Conservation (phyloP, 2,113 vertebrate species). For the Tachysurus fulvidraco region DNA sequence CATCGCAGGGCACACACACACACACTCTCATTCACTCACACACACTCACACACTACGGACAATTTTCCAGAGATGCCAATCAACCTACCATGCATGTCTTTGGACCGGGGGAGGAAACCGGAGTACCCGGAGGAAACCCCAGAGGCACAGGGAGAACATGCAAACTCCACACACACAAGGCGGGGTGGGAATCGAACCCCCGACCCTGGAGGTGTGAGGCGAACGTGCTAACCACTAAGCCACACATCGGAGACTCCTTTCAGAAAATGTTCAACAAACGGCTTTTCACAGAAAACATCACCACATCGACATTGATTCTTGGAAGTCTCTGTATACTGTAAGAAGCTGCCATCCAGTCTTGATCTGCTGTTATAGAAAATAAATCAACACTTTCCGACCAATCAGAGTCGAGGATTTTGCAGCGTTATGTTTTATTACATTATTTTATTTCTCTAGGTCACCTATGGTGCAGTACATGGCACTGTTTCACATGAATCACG, state of each 20-base stretch:
- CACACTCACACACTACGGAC: too few relatives aligned
- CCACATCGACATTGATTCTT: neutral
- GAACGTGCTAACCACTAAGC: too few relatives aligned
- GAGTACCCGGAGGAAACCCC: too few relatives aligned
- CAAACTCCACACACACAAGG: too few relatives aligned
- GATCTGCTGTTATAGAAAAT: neutral
- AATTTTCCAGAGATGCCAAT: too few relatives aligned
- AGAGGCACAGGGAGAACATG: too few relatives aligned
- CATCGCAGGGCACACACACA: too few relatives aligned
- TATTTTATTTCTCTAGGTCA: neutral
- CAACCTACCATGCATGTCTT: too few relatives aligned
- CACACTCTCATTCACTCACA: too few relatives aligned
- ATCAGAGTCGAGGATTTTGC: neutral
- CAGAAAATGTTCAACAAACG: neutral
- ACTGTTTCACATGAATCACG: constrained; percentile 11
- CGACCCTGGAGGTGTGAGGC: too few relatives aligned
- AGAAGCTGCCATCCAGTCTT: neutral
- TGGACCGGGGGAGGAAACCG: too few relatives aligned
- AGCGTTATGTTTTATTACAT: neutral
- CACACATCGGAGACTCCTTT: neutral
- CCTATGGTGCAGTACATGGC: constrained; percentile 6
- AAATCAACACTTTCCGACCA: neutral
- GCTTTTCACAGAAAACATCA: neutral
- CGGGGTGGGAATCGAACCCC: too few relatives aligned
- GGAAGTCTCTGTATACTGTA: neutral